These are phyloP conservation scores for Crotalus tigris DNA, from an alignment of 2,113 vertebrate species.

Conservation along the genomic window DNA sequence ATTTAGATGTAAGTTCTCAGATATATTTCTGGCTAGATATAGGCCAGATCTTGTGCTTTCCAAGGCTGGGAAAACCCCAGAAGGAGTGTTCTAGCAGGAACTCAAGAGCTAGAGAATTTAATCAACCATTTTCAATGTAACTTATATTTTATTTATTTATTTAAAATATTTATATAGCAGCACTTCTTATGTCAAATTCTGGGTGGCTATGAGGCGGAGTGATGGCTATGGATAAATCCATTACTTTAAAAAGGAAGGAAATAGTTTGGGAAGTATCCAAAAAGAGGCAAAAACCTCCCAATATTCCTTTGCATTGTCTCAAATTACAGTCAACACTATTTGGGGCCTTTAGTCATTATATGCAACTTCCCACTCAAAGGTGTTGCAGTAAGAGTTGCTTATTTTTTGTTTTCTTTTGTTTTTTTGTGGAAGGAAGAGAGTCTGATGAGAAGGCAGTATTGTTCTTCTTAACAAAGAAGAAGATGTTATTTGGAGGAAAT, in stretches of 20 bases:
- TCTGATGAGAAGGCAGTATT: not conserved
- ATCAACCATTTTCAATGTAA: not conserved
- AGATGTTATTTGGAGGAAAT: too few relatives aligned
- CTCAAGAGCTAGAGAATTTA: not conserved
- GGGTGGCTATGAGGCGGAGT: not conserved
- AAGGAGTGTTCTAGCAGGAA: not conserved
- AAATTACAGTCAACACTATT: not conserved
- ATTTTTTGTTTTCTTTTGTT: not conserved
- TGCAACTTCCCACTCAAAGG: not conserved
- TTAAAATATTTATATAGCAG: not conserved
- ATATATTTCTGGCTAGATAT: not conserved
- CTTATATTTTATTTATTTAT: not conserved
- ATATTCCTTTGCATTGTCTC: not conserved
- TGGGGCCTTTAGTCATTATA: not conserved
- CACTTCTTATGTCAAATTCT: not conserved
- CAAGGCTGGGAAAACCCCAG: not conserved
- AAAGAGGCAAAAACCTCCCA: not conserved
- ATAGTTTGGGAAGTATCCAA: not conserved
- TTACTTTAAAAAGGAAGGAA: not conserved
- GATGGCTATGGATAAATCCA: not conserved
- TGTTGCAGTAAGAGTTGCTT: not conserved
- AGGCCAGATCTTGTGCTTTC: not conserved
- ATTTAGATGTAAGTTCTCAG: not conserved
- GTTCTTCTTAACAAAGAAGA: not conserved
- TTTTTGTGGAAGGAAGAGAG: not conserved